These are phyloP conservation scores for Caenorhabditis plicata DNA, from an alignment of 2,888 invertebrate species.

Conservation along the genomic window DNA sequence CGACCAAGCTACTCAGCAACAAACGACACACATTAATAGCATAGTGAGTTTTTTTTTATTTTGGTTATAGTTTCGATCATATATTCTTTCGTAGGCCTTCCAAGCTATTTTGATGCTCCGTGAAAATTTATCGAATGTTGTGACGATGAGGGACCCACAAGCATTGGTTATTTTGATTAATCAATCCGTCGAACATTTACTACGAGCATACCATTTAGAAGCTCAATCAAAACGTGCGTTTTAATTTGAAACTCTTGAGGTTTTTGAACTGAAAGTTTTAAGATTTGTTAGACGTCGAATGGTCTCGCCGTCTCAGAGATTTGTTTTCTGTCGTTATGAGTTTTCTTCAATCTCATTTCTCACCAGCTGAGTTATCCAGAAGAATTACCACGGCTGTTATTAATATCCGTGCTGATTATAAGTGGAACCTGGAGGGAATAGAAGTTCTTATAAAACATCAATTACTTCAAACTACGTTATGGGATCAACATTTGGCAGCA, in stretches of 20 bases:
- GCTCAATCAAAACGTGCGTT: conserved; percentile 9
- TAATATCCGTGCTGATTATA: conserved; percentile 45
- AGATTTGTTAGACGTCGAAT: conserved; percentile 43
- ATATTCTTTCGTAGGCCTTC: conserved; percentile 20
- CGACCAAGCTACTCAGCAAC: conserved; percentile 36
- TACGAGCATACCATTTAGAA: conserved; percentile 40
- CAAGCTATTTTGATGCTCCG: conserved; percentile 41
- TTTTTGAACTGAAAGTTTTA: background rate
- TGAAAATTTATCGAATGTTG: conserved; percentile 34
- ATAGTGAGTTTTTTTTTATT: conserved; percentile 11
- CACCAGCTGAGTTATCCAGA: conserved; percentile 27
- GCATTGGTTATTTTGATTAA: conserved; percentile 26
- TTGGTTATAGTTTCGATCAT: no score
- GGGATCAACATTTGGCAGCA: conserved; percentile 83
- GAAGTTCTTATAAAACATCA: conserved; percentile 80
- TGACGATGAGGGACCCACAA: conserved; percentile 26
- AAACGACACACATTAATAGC: conserved; percentile 33
- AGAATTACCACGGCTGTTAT: conserved; percentile 42
- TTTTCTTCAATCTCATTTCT: conserved; percentile 27
- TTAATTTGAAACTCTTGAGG: background rate
- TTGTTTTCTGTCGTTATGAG: conserved; percentile 47
- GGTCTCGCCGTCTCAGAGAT: conserved; percentile 47
- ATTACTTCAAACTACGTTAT: conserved; percentile 79
- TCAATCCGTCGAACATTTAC: conserved; percentile 46
- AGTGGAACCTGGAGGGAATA: conserved; percentile 75